These are phyloP conservation scores for Holotrichia oblita DNA, from an alignment of 1,140 invertebrate species.

Conservation along the genomic window DNA sequence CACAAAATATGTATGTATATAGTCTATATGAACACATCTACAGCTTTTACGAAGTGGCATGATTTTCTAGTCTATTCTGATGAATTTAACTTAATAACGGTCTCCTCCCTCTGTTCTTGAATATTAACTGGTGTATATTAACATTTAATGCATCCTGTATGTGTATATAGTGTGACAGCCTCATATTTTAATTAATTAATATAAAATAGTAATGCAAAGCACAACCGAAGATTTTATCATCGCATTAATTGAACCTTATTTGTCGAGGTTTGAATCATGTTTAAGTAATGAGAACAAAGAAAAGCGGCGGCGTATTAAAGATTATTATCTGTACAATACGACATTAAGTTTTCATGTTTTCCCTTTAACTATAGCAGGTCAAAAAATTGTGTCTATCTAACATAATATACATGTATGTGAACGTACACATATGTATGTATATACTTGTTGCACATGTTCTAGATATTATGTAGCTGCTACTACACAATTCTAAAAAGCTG, in stretches of 20 bases:
- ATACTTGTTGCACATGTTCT: neutral
- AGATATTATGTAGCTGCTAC: neutral
- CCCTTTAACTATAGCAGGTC: slow-evolving; percentile 21
- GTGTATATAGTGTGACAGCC: slow-evolving; percentile 32
- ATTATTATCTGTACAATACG: slow-evolving; percentile 34
- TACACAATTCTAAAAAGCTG: neutral
- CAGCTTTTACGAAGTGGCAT: neutral
- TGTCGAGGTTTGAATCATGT: slow-evolving; percentile 34
- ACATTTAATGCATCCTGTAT: slow-evolving; percentile 37
- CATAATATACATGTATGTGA: neutral
- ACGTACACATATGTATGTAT: neutral
- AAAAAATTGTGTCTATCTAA: neutral
- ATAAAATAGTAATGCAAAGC: slow-evolving; percentile 44
- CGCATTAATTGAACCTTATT: slow-evolving; percentile 43
- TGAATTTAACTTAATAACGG: slow-evolving; percentile 39
- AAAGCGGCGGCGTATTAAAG: slow-evolving; percentile 22
- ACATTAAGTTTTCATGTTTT: slow-evolving; percentile 28
- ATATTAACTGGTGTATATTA: slow-evolving; percentile 40
- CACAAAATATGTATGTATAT: too few relatives aligned
- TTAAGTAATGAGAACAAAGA: slow-evolving; percentile 40
- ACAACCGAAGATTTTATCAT: slow-evolving; percentile 39
- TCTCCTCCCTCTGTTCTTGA: slow-evolving; percentile 7
- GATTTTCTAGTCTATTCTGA: slow-evolving; percentile 32
- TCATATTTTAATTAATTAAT: slow-evolving; percentile 45
- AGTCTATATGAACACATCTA: too few relatives aligned